These are phyloP conservation scores for Caenorhabditis imperialis DNA, from an alignment of 2,888 invertebrate genomes.

Conservation along the genomic window DNA sequence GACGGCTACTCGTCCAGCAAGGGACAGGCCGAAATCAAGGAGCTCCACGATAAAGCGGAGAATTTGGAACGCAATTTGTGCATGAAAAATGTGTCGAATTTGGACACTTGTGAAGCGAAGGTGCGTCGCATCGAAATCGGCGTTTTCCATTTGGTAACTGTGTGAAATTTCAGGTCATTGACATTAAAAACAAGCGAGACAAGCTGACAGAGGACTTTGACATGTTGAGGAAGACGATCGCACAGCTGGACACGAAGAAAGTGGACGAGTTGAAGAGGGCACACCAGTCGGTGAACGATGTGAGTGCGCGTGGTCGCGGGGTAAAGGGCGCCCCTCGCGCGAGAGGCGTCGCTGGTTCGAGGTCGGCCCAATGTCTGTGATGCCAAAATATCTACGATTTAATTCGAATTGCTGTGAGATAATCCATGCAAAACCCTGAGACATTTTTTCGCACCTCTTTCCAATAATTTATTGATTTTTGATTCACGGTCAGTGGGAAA, in stretches of 20 bases:
- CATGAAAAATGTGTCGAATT: conserved; percentile 35
- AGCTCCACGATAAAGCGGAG: conserved; percentile 6
- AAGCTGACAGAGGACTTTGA: conserved; percentile 86
- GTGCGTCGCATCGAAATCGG: background rate
- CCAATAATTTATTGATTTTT: background rate
- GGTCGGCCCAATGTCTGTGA: conserved; percentile 38
- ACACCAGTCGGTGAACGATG: conserved; percentile 87
- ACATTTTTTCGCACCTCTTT: conserved; percentile 33
- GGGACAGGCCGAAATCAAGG: conserved; percentile 14
- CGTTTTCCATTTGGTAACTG: background rate
- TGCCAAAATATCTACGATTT: conserved; percentile 58
- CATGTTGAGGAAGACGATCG: conserved; percentile 86
- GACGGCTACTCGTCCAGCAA: conserved; percentile 39
- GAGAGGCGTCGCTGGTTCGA: conserved; percentile 31
- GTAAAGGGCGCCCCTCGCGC: conserved; percentile 8
- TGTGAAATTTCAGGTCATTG: conserved; percentile 82
- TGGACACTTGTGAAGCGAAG: conserved; percentile 35
- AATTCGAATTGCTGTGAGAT: conserved; percentile 60
- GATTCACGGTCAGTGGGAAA: background rate
- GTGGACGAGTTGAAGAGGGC: conserved; percentile 87
- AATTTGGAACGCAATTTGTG: conserved; percentile 17
- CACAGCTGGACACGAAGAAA: conserved; percentile 92
- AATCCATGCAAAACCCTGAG: conserved; percentile 36
- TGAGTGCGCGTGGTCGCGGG: conserved; percentile 62
- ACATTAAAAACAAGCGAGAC: conserved; percentile 84